A percentile compares a stretch with the other conserved stretches of the same genome.
Conservation (phyloP, 2,113 vertebrate species). For the Lates calcarifer region DNA sequence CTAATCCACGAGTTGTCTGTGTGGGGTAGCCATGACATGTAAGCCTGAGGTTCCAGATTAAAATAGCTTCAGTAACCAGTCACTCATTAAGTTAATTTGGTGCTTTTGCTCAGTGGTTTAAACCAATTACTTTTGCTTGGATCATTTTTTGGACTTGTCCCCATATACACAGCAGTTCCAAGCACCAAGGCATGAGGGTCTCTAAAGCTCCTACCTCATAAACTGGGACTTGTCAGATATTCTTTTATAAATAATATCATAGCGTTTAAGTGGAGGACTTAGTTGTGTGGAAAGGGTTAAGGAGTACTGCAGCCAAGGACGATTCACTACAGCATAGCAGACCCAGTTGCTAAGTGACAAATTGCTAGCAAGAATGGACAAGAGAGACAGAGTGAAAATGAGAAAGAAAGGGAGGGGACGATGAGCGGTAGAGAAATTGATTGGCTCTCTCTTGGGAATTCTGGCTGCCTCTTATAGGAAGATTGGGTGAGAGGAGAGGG, state of each 20-base stretch:
- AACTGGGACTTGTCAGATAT: background rate
- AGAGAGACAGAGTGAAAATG: constrained; percentile 49
- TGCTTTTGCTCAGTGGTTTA: background rate
- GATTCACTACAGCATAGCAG: constrained; percentile 42
- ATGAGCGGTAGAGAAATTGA: constrained; percentile 47
- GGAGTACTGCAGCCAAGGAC: constrained; percentile 37
- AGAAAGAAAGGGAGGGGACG: constrained; percentile 37
- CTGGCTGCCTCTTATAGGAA: constrained; percentile 27
- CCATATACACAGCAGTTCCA: fast-evolving
- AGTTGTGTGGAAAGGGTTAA: constrained; percentile 39
- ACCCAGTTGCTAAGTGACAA: constrained; percentile 80
- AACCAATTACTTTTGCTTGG: background rate
- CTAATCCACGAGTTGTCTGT: constrained; percentile 1
- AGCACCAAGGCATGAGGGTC: background rate
- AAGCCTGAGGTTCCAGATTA: background rate
- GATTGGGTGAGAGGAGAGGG: constrained; percentile 18
- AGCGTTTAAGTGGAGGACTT: background rate
- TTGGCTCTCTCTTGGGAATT: constrained; percentile 56
- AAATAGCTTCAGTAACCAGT: background rate
- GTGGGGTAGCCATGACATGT: background rate
- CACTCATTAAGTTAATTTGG: background rate
- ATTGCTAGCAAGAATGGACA: constrained; percentile 61
- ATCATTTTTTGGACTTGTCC: background rate
- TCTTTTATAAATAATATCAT: background rate
- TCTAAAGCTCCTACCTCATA: background rate